Conservation (phyloP, 2,113 vertebrate genomes). For the Salvator merianae region DNA sequence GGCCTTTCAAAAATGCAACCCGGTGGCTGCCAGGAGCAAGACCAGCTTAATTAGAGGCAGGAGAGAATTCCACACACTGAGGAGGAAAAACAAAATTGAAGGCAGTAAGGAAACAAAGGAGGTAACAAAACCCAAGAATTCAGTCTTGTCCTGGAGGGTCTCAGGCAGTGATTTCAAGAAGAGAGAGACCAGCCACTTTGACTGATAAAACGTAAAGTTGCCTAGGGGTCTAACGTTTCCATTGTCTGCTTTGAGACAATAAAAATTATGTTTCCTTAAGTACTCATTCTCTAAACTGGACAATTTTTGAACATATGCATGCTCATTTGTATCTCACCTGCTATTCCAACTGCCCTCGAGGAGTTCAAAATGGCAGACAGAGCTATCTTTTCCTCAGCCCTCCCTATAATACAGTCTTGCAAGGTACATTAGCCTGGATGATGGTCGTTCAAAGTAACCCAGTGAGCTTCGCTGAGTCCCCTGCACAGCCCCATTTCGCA, state of each 20-base stretch:
- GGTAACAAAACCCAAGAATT: neutral
- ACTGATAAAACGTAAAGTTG: neutral
- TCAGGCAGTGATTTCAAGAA: neutral
- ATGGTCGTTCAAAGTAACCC: too few species aligned
- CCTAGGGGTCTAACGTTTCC: neutral
- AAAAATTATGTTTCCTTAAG: neutral
- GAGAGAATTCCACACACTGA: neutral
- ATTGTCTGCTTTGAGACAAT: neutral
- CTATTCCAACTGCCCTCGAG: too few species aligned
- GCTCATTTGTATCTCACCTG: too few species aligned
- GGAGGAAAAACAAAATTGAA: neutral
- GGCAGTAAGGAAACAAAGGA: neutral
- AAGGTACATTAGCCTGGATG: too few species aligned
- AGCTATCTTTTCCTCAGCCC: too few species aligned
- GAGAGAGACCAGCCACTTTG: neutral
- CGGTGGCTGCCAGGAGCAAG: rapidly evolving
- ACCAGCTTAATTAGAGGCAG: neutral
- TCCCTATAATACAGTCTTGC: too few species aligned
- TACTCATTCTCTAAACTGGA: neutral
- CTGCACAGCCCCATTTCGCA: too few species aligned
- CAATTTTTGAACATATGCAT: neutral
- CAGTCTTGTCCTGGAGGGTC: neutral
- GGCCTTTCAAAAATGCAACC: neutral
- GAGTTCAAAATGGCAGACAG: too few species aligned
- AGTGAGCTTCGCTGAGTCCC: too few species aligned